These are phyloP conservation scores for Acrossocheilus wenchowensis DNA, from an alignment of 2,797 vertebrate species.

Conservation along the genomic window DNA sequence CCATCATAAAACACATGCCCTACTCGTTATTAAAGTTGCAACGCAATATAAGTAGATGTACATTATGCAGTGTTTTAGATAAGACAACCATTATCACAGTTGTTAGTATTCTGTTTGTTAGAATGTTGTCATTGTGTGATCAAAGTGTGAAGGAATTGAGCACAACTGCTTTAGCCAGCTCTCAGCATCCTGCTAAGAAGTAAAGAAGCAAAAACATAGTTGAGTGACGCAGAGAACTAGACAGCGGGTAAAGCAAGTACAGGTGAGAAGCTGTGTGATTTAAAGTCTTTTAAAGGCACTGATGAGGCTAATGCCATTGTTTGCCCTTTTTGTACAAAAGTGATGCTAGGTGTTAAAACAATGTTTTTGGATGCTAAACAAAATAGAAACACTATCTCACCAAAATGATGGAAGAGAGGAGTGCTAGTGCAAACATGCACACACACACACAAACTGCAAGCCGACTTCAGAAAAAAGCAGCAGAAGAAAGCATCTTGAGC, in stretches of 20 bases:
- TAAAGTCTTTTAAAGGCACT: neutral
- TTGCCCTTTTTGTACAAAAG: neutral
- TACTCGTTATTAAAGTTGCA: no score
- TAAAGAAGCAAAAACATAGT: constrained; percentile 6
- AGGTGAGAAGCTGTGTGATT: constrained; percentile 8
- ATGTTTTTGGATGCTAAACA: constrained; percentile 15
- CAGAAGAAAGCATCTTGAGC: constrained; percentile 30
- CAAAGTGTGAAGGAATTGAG: constrained; percentile 9
- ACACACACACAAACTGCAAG: neutral
- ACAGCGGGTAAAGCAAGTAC: neutral
- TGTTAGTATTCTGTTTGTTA: neutral
- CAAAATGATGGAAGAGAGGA: neutral
- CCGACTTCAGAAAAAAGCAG: constrained; percentile 15
- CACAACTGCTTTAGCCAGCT: constrained; percentile 20
- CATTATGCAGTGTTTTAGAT: neutral
- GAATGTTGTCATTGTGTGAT: neutral
- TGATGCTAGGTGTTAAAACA: constrained; percentile 2
- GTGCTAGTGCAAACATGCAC: constrained; percentile 17
- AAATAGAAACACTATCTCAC: neutral
- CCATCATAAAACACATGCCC: no score
- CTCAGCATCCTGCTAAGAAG: constrained; percentile 14
- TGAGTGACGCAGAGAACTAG: neutral
- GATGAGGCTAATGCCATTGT: neutral
- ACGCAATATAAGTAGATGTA: no score
- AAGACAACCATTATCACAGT: neutral